A percentile compares a stretch with the other conserved stretches of the same genome.
These are phyloP conservation scores for Mycetomoellerius zeteki DNA, from an alignment of 1,140 invertebrate genomes.

Conservation along the genomic window DNA sequence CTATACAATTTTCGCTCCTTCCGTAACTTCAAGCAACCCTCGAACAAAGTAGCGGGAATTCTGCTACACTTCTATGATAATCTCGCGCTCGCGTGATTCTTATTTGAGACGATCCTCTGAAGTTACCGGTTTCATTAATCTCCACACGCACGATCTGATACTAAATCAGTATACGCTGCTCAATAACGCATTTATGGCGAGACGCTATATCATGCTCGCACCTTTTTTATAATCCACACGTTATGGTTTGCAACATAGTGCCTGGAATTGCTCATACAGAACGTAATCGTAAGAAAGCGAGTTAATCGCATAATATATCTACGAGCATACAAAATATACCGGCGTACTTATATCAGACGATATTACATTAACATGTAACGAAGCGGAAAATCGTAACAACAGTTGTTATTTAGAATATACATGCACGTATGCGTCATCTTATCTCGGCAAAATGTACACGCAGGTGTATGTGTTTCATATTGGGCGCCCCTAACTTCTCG, in stretches of 20 bases:
- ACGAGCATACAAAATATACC: slow-evolving; percentile 34
- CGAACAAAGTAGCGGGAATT: slow-evolving; percentile 55
- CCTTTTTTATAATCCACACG: slow-evolving; percentile 46
- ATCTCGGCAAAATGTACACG: slow-evolving; percentile 36
- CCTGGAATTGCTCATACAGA: slow-evolving; percentile 29
- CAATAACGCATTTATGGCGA: slow-evolving; percentile 57
- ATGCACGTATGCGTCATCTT: slow-evolving; percentile 31
- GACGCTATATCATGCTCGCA: slow-evolving; percentile 37
- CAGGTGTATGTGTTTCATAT: slow-evolving; percentile 2
- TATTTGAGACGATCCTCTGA: slow-evolving; percentile 57
- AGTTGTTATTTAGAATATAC: slow-evolving; percentile 42
- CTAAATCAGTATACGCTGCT: slow-evolving; percentile 50
- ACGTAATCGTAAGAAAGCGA: slow-evolving; percentile 52
- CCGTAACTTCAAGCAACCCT: slow-evolving; percentile 57
- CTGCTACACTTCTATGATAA: slow-evolving; percentile 56
- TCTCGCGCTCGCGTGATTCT: slow-evolving; percentile 47
- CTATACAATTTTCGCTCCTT: slow-evolving; percentile 69
- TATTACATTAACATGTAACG: slow-evolving; percentile 59
- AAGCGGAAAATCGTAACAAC: slow-evolving; percentile 60
- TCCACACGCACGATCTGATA: slow-evolving; percentile 59
- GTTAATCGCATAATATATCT: slow-evolving; percentile 62
- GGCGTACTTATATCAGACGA: slow-evolving; percentile 21
- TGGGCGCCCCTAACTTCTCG: slow-evolving; percentile 19
- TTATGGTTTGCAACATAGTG: slow-evolving; percentile 43
- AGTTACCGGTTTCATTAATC: slow-evolving; percentile 65